A percentile compares a stretch with the other conserved stretches of the same genome.
Conservation (phyloP, 2,888 invertebrate species). For the Boloria euphrosyne region DNA sequence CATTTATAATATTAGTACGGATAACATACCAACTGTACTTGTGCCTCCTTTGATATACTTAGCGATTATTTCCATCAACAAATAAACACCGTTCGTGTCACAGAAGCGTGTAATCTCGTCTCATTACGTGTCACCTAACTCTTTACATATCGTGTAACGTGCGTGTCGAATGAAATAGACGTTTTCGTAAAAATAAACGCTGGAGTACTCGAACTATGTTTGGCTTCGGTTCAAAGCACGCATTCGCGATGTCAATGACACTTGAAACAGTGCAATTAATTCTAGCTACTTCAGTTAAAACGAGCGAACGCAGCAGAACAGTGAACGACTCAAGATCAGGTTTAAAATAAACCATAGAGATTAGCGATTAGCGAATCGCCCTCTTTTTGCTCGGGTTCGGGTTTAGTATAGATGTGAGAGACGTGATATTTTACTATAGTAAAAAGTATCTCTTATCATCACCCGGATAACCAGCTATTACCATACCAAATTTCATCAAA, state of each 20-base stretch:
- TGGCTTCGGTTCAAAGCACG: constrained; percentile 55
- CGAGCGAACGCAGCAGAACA: constrained; percentile 12
- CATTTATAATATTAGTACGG: too few species aligned
- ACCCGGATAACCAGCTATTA: too few species aligned
- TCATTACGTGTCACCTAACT: background rate
- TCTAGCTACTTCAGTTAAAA: constrained; percentile 32
- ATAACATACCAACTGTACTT: too few species aligned
- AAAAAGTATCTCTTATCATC: too few species aligned
- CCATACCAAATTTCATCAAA: too few species aligned
- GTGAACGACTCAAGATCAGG: background rate
- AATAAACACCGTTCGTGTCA: background rate
- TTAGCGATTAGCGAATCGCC: too few species aligned
- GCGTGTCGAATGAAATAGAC: constrained; percentile 30
- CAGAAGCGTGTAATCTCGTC: constrained; percentile 12
- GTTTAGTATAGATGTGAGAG: too few species aligned
- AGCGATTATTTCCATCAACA: background rate
- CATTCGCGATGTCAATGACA: constrained; percentile 53
- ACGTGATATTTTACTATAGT: too few species aligned
- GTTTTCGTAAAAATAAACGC: constrained; percentile 29
- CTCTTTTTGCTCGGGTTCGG: too few species aligned
- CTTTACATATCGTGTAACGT: constrained; percentile 12
- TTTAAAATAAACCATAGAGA: background rate
- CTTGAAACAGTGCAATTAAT: constrained; percentile 40
- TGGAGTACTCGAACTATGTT: constrained; percentile 43
- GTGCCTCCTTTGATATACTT: too few species aligned